A percentile compares a stretch with the other conserved stretches of the same genome.
These are phyloP conservation scores for Bimastos eiseni DNA, from an alignment of 2,888 invertebrate species.

Conservation along the genomic window DNA sequence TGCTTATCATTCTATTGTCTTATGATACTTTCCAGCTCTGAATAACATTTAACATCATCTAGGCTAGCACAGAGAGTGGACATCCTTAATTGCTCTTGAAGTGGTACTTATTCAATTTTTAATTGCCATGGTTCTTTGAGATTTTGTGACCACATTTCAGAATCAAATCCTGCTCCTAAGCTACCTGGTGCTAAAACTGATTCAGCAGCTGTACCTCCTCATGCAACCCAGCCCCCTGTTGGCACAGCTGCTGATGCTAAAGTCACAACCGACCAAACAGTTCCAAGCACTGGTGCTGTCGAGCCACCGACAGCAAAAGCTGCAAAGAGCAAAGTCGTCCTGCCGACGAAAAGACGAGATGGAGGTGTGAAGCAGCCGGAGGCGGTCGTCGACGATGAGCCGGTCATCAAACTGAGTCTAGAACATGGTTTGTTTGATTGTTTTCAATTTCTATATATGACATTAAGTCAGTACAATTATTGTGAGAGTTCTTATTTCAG, in stretches of 20 bases:
- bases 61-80: too few relatives aligned
- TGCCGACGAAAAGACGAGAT: not conserved
- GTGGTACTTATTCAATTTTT: too few relatives aligned
- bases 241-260: not conserved
- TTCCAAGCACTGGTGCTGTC: not conserved
- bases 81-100: too few relatives aligned
- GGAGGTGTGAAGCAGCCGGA: not conserved
- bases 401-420: slow-evolving; percentile 15
- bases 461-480: not conserved
- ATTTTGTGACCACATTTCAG: not conserved
- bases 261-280: not conserved
- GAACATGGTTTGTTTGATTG: slow-evolving; percentile 10
- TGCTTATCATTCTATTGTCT: not conserved
- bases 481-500: not conserved
- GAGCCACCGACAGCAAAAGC: not conserved
- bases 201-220: not conserved
- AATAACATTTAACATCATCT: too few relatives aligned
- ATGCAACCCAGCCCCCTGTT: not conserved
- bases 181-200: not conserved
- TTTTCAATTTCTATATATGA: not conserved
- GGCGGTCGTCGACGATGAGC: not conserved
- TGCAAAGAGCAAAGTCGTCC: not conserved
- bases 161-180: not conserved
- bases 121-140: not conserved
- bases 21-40: too few relatives aligned